Percentiles rank a stretch among this genome's conserved stretches.
phyloP scores from a whole-genome alignment of 2,888 invertebrate species.

The Ormyrus labotus region DNA sequence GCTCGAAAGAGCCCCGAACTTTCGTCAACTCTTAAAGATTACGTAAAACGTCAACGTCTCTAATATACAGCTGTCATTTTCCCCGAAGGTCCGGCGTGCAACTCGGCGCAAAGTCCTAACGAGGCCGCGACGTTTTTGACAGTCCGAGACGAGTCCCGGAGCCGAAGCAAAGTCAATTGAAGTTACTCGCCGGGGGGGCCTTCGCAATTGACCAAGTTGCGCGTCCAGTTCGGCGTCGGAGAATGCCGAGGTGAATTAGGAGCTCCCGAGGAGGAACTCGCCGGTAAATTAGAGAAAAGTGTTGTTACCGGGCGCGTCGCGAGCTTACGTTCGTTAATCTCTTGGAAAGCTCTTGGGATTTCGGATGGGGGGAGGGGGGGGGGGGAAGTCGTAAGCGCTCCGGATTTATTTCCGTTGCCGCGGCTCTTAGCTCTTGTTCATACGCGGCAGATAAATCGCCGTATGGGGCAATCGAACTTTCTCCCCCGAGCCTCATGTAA shows the following conservation, averaged over 20 bases:
- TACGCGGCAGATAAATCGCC: background rate
- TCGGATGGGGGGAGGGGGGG: background rate
- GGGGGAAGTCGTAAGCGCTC: slow-evolving; percentile 2
- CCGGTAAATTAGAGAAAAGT: slow-evolving; percentile 70
- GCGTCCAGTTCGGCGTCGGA: slow-evolving; percentile 8
- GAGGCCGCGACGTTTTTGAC: slow-evolving; percentile 26
- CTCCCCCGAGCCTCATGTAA: slow-evolving; percentile 35
- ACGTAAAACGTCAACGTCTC: slow-evolving; percentile 7
- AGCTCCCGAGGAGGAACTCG: slow-evolving; percentile 60
- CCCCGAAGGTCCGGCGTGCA: background rate
- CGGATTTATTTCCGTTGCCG: slow-evolving; percentile 39
- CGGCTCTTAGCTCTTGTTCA: background rate
- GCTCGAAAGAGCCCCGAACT: too few relatives aligned
- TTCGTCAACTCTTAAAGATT: background rate
- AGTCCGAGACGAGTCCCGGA: background rate
- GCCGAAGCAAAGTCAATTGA: slow-evolving; percentile 11
- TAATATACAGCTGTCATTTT: slow-evolving; percentile 4
- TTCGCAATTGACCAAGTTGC: slow-evolving; percentile 35
- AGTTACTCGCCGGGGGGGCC: background rate
- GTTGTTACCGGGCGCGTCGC: slow-evolving; percentile 63
- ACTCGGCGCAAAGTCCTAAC: slow-evolving; percentile 19
- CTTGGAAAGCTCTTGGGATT: slow-evolving; percentile 13
- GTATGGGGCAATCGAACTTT: slow-evolving; percentile 22
- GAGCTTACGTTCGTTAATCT: slow-evolving; percentile 41
- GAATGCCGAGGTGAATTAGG: slow-evolving; percentile 45